These are phyloP conservation scores for Pammene fasciana DNA, from an alignment of 2,888 invertebrate species.

Conservation along the genomic window DNA sequence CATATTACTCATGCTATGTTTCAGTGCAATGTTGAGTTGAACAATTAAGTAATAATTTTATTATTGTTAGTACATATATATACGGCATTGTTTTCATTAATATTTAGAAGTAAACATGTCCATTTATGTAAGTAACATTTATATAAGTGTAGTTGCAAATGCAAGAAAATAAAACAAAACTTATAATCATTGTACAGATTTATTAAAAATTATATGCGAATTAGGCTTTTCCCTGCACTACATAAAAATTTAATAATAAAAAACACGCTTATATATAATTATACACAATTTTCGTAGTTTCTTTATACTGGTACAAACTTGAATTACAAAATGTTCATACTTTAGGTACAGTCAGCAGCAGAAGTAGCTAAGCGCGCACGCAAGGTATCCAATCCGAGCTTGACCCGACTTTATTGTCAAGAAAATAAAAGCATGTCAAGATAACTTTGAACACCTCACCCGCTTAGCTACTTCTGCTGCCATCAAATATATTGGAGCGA, in stretches of 20 bases:
- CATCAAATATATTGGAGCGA: too few species aligned
- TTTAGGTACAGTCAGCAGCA: background rate
- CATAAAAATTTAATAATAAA: conserved; percentile 16
- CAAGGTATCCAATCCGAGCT: too few species aligned
- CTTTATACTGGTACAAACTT: conserved; percentile 3
- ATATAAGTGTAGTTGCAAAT: conserved; percentile 65
- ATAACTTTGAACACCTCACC: too few species aligned
- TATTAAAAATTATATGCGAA: conserved; percentile 63
- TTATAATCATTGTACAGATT: conserved; percentile 79
- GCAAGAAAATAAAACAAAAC: conserved; percentile 59
- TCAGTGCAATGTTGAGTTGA: conserved; percentile 79
- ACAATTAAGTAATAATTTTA: conserved; percentile 67
- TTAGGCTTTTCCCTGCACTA: conserved; percentile 42
- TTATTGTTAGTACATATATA: conserved; percentile 61
- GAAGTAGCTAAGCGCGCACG: too few species aligned
- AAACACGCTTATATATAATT: conserved; percentile 12
- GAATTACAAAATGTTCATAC: background rate
- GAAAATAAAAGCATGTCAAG: too few species aligned
- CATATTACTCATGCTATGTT: conserved; percentile 62
- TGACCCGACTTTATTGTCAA: too few species aligned
- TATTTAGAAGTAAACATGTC: conserved; percentile 71
- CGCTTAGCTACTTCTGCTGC: too few species aligned
- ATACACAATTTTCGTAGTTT: conserved; percentile 15
- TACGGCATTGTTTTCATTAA: conserved; percentile 66
- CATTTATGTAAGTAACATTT: conserved; percentile 72